phyloP scores from a whole-genome alignment of 2,113 vertebrate species.

The Cyanoliseus patagonus region DNA sequence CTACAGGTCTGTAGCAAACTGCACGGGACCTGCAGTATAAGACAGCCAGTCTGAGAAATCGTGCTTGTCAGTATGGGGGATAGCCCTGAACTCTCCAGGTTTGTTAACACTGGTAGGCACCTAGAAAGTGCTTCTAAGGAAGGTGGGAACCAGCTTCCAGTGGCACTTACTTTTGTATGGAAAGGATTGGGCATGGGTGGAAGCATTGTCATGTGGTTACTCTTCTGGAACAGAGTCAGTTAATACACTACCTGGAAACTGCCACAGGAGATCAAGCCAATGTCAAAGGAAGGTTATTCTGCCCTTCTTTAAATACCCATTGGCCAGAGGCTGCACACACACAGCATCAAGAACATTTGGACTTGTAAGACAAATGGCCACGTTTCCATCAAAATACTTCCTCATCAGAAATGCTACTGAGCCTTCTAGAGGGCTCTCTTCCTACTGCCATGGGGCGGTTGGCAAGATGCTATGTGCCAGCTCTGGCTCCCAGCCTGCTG shows the following conservation, averaged over 20 bases:
- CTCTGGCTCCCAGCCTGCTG: neutral
- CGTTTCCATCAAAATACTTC: neutral
- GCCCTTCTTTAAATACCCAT: neutral
- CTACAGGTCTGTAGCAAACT: neutral
- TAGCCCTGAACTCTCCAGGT: neutral
- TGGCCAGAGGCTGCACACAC: neutral
- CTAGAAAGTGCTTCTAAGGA: neutral
- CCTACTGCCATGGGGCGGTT: neutral
- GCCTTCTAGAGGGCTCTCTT: neutral
- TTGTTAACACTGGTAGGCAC: neutral
- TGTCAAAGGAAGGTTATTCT: constrained; percentile 25
- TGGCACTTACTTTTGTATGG: neutral
- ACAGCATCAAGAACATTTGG: neutral
- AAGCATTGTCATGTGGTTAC: neutral
- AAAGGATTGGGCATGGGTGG: neutral
- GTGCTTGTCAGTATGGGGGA: neutral
- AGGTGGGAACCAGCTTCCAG: neutral
- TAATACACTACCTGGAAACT: constrained; percentile 37
- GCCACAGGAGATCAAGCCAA: neutral
- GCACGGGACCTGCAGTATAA: neutral
- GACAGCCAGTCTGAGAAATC: neutral
- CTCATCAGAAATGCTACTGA: neutral
- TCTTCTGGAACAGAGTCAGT: constrained; percentile 49
- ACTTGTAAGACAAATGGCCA: neutral
- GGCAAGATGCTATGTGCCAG: neutral